Conservation (phyloP, 2,797 vertebrate genomes). For the Chelon auratus region DNA sequence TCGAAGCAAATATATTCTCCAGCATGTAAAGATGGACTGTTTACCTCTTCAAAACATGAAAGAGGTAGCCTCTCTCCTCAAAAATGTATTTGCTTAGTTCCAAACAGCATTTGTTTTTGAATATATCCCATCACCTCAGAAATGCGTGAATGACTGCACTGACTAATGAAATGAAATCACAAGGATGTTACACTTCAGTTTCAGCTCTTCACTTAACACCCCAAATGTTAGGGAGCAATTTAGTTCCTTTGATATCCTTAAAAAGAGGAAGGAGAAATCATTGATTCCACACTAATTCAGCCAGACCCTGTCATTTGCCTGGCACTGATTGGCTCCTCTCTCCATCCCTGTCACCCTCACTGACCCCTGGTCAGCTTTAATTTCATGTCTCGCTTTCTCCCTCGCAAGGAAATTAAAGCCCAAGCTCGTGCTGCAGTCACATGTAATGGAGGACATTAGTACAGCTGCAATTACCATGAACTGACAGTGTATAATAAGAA, state of each 20-base stretch:
- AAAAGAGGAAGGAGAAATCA: slow-evolving; percentile 5
- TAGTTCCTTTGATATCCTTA: slow-evolving; percentile 2
- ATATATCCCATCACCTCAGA: slow-evolving; percentile 5
- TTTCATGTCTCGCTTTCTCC: slow-evolving; percentile 50
- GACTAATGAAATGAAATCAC: slow-evolving; percentile 32
- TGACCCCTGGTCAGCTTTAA: slow-evolving; percentile 53
- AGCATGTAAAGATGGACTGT: no score
- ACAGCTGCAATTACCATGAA: slow-evolving; percentile 72
- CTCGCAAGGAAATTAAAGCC: slow-evolving; percentile 59
- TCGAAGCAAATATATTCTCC: background rate
- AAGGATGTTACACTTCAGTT: slow-evolving; percentile 20
- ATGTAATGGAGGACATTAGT: slow-evolving; percentile 72
- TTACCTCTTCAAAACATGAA: no score
- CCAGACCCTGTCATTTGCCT: background rate
- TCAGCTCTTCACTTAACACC: slow-evolving; percentile 35
- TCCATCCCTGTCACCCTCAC: slow-evolving; percentile 18
- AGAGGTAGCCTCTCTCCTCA: background rate
- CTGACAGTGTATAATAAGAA: slow-evolving; percentile 66
- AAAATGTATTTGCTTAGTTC: background rate
- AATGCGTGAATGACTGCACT: slow-evolving; percentile 15
- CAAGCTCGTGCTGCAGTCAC: slow-evolving; percentile 38
- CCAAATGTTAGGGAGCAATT: slow-evolving; percentile 15
- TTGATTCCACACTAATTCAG: slow-evolving; percentile 30
- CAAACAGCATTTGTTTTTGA: slow-evolving; percentile 15
- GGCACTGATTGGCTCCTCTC: slow-evolving; percentile 38